These are phyloP conservation scores for Nomada fabriciana DNA, from an alignment of 2,888 invertebrate species.

Conservation along the genomic window DNA sequence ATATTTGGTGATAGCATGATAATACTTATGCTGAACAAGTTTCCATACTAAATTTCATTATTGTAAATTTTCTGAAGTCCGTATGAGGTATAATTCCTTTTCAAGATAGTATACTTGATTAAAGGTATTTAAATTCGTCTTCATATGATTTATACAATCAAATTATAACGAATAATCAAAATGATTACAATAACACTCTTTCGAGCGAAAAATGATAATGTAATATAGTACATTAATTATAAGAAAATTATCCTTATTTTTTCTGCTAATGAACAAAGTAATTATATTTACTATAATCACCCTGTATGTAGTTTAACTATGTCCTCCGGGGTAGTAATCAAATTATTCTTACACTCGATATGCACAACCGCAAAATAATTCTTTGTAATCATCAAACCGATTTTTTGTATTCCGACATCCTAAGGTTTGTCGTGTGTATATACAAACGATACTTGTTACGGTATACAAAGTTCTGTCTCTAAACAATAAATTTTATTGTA, in stretches of 20 bases:
- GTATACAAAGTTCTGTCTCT: conserved; percentile 19
- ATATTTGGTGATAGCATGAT: conserved; percentile 40
- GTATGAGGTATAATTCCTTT: neutral
- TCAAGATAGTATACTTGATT: neutral
- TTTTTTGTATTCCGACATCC: conserved; percentile 10
- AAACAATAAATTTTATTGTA: conserved; percentile 33
- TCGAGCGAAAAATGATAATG: neutral
- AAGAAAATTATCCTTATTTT: conserved; percentile 4
- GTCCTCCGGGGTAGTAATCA: conserved; percentile 7
- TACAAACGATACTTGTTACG: conserved; percentile 14
- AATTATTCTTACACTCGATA: conserved; percentile 30
- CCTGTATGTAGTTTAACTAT: conserved; percentile 33
- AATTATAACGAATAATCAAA: conserved; percentile 19
- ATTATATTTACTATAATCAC: conserved; percentile 27
- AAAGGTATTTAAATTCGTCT: neutral
- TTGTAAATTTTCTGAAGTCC: neutral
- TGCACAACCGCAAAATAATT: conserved; percentile 19
- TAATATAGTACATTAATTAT: conserved; percentile 5
- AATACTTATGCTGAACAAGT: conserved; percentile 32
- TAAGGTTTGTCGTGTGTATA: conserved; percentile 12
- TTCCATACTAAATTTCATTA: conserved; percentile 27
- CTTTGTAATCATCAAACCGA: conserved; percentile 14
- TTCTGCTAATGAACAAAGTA: conserved; percentile 13
- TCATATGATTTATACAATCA: neutral
- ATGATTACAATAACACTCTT: conserved; percentile 5